Base-by-base conservation (phyloP, 2,888 invertebrate genomes). In the Chymomyza fuscimana region DNA sequence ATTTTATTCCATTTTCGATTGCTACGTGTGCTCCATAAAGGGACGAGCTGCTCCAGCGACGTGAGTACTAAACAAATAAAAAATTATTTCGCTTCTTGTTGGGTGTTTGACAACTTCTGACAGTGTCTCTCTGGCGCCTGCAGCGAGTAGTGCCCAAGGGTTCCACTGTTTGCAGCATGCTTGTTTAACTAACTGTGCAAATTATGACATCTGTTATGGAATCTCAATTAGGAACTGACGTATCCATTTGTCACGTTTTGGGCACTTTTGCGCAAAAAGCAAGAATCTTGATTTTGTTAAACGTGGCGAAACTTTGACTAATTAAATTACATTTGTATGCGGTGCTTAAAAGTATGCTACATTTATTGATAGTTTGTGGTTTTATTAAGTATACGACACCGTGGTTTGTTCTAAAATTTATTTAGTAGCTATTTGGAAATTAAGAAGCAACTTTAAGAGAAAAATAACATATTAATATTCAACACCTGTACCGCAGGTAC, bases 121-220 rank as follows among this genome's bases (percentile, higher is more conserved):
- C 40, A 46, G 40, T 46, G 40, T 46, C 40, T 46, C 32, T 7
- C 40, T 46, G 40, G 10, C 40, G 40, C 40, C 40, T 46, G 40
- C 40, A 46, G 40, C 40, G 40, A 46, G 40, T 12, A 46, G 40
- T 46, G 40, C 40, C 12, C 40, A 6, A 7, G 36, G 40, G 12
- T 12, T 6, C 40, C 40, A 36, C 7, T 36, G 36, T 36, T 36
- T 36, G 36, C 36, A 36, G 5, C 36, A 32, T 59, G 62, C 36
- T 67, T 82, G 82, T 79, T 82, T 82, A 86, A 82, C 81, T 86
- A 82, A 82, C 82, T 83, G 86, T 78, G 73, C 78, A 81, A 86
- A 75, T 70, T 73, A 65, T 74, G 69, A 65, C 61, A 70, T 40
- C 82, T 67, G 51, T 69, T 59, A 68, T 77, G 36, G 82, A 83